A percentile compares a stretch with the other conserved stretches of the same genome.
Conservation (phyloP, 2,888 invertebrate species). For the Lithodes maja region DNA sequence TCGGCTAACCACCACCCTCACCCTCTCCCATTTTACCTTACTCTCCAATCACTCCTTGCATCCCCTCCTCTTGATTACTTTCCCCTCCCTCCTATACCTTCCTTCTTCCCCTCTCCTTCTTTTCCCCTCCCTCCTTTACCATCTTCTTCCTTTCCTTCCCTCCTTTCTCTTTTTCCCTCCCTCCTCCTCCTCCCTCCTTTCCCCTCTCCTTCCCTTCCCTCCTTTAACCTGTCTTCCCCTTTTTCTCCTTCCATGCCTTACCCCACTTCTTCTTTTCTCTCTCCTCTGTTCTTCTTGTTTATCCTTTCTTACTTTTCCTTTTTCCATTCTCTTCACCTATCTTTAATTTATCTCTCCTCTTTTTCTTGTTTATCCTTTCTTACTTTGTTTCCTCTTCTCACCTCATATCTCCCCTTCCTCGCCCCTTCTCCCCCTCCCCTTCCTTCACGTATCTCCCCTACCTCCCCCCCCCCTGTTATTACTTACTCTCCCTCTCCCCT, state of each 20-base stretch:
- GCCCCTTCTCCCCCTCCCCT: not conserved
- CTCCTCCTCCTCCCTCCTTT: not conserved
- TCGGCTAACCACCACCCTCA: not conserved
- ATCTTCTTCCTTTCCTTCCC: not conserved
- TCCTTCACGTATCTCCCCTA: not conserved
- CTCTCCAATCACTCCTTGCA: not conserved
- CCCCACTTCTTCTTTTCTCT: not conserved
- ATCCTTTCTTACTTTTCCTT: not conserved
- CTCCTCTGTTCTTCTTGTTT: not conserved
- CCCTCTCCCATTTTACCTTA: not conserved
- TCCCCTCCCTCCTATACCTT: not conserved
- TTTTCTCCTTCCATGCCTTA: not conserved
- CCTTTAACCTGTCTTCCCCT: not conserved
- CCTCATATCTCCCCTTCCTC: not conserved
- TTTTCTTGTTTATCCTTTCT: not conserved
- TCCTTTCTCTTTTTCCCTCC: not conserved
- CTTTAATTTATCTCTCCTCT: not conserved
- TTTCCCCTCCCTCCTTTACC: conserved; percentile 12
- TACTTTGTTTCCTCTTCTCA: not conserved
- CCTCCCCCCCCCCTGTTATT: not conserved
- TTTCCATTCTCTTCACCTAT: not conserved
- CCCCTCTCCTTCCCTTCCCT: not conserved
- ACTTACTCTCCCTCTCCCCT: not conserved
- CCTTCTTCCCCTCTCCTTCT: not conserved
- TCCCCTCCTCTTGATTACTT: conserved; percentile 1